Evolutionary conservation across 2,888 invertebrate species (phyloP), one percentile per base, ranked within the genome.

Genomic region (Isoperla grammatica): DNA sequence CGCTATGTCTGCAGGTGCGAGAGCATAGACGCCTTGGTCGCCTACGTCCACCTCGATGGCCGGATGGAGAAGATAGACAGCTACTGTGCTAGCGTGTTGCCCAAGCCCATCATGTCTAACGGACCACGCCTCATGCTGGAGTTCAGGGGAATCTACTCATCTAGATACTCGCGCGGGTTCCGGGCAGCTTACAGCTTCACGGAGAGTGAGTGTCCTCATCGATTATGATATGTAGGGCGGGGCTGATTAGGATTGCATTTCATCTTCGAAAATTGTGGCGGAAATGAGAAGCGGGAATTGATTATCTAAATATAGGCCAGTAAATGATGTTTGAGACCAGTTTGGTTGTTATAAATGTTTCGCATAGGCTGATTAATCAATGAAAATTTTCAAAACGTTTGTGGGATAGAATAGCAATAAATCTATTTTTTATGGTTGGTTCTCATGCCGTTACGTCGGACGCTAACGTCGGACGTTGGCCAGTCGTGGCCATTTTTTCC

Each of bases 91-190:
- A 81, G 81, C 39, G 83, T 85, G 65, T 75, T 87, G 56, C 95
- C 95, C 1, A 87, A 88, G 66, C 91, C 92, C 60, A 81, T 96
- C 65, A 96, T 97, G 95, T 96, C 95, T 61, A 92, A 88, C 71
- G 91, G 92, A 43, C 88, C 90, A 54, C 82, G 88, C 69, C 78
- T 97, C 71, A 85, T 89, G 72, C 76, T 97, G 60, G 91, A 94
- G 74, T 95, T 95, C 73, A 81, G 85, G 62, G 91, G 91, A 50
- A 80, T 84, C 56, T 79, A 83, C 68, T 87, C 88, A n/a, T 87
- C 89, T 22, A 82, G 87, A 68, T 84, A 86, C 68, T 85, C 87
- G 53, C 85, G 87, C 70, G 95, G 95, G 63, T 95, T 95, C 75
- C 88, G 87, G 72, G 92, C 94, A 64, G 85, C 86, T 60, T 95